These are phyloP conservation scores for Tympanoctomys barrerae DNA, from an alignment of 2,797 vertebrate genomes.

Conservation along the genomic window DNA sequence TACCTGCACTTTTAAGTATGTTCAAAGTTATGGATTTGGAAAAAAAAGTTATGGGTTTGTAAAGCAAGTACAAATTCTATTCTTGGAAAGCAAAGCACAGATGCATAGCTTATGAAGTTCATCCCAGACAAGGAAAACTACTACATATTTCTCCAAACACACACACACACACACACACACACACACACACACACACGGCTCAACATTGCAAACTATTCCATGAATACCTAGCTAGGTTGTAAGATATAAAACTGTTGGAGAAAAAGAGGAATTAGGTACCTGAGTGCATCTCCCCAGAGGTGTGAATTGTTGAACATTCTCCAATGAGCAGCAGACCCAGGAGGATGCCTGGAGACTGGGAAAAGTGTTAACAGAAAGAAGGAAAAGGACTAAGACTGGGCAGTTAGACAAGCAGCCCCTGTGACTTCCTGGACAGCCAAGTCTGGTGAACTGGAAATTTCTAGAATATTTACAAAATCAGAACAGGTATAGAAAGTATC, in stretches of 20 bases:
- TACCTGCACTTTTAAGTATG: neutral
- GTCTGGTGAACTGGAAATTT: neutral
- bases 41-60: neutral
- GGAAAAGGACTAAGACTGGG: neutral
- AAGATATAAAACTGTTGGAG: neutral
- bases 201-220: neutral
- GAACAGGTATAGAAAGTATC: neutral
- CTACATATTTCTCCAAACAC: neutral
- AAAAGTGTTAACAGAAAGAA: neutral
- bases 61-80: constrained; percentile 42
- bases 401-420: neutral
- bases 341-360: neutral
- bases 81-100: constrained; percentile 51
- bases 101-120: neutral
- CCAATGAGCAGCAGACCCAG: neutral
- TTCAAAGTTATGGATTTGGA: constrained; percentile 24
- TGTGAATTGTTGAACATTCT: neutral
- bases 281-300: neutral
- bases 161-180: neutral
- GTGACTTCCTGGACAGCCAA: neutral
- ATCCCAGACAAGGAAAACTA: neutral
- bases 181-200: neutral
- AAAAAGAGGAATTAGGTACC: neutral
- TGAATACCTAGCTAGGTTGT: neutral
- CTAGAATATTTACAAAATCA: constrained; percentile 1